Percentiles rank a stretch among this genome's conserved stretches.
phyloP scores from a whole-genome alignment of 2,113 vertebrate genomes.

The Chionis minor region DNA sequence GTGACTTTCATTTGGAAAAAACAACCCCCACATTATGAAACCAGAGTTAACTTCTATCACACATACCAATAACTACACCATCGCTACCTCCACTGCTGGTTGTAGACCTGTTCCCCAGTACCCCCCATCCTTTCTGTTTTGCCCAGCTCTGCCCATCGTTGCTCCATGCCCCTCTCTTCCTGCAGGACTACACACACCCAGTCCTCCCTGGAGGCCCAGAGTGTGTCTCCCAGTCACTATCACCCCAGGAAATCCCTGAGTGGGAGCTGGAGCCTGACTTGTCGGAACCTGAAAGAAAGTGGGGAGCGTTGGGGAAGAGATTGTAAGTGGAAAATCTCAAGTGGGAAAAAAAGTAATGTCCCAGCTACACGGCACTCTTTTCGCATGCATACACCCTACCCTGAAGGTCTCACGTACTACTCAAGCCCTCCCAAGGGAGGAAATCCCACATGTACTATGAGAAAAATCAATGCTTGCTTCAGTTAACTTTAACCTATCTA shows the following conservation, averaged over 20 bases:
- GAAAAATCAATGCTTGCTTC: slow-evolving; percentile 32
- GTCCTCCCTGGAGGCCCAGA: too few species aligned
- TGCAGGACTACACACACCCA: not conserved
- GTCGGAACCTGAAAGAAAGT: not conserved
- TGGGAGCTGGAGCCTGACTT: not conserved
- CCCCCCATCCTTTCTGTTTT: not conserved
- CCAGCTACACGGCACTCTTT: not conserved
- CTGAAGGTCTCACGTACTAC: not conserved
- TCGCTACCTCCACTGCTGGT: not conserved
- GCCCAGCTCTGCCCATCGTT: not conserved
- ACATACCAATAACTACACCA: not conserved
- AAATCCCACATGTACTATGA: not conserved
- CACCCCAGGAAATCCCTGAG: not conserved
- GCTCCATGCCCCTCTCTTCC: not conserved
- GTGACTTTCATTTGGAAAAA: not conserved
- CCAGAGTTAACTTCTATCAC: not conserved
- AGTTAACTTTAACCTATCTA: slow-evolving; percentile 45
- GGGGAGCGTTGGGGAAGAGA: not conserved
- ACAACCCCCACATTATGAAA: not conserved
- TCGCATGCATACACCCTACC: not conserved
- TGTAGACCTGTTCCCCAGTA: not conserved
- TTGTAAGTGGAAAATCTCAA: not conserved
- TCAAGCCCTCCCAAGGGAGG: not conserved
- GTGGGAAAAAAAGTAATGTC: not conserved
- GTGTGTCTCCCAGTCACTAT: accelerated